These are phyloP conservation scores for Leptopilina syphax DNA, from an alignment of 2,888 invertebrate species.

Conservation along the genomic window DNA sequence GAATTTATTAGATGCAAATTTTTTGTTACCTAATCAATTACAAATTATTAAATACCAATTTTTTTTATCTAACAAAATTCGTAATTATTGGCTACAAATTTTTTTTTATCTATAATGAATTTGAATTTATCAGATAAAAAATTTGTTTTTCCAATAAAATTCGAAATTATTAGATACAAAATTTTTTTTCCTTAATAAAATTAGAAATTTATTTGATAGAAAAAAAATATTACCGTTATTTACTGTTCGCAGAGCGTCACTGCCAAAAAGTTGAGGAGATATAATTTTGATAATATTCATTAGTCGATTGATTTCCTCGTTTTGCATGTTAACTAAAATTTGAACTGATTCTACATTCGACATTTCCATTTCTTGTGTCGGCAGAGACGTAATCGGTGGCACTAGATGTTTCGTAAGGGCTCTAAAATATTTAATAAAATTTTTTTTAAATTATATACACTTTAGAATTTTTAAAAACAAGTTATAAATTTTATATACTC, in stretches of 20 bases:
- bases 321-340: slow-evolving; percentile 83
- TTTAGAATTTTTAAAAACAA: too few species aligned
- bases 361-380: slow-evolving; percentile 76
- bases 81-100: too few species aligned
- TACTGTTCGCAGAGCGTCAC: slow-evolving; percentile 80
- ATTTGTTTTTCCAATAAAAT: too few species aligned
- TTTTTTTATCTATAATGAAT: too few species aligned
- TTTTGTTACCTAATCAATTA: too few species aligned
- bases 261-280: slow-evolving; percentile 81
- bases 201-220: not conserved
- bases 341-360: slow-evolving; percentile 80
- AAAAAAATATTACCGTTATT: not conserved
- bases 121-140: too few species aligned
- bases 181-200: too few species aligned
- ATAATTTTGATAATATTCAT: slow-evolving; percentile 80
- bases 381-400: slow-evolving; percentile 78
- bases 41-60: too few species aligned
- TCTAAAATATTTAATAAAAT: slow-evolving; percentile 72
- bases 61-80: too few species aligned
- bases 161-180: too few species aligned
- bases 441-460: slow-evolving; percentile 5
- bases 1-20: too few species aligned
- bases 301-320: slow-evolving; percentile 82
- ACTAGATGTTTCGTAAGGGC: slow-evolving; percentile 86
- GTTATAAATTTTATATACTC: too few species aligned